Conservation (phyloP, 2,888 invertebrate genomes). For the Girardia tigrina region DNA sequence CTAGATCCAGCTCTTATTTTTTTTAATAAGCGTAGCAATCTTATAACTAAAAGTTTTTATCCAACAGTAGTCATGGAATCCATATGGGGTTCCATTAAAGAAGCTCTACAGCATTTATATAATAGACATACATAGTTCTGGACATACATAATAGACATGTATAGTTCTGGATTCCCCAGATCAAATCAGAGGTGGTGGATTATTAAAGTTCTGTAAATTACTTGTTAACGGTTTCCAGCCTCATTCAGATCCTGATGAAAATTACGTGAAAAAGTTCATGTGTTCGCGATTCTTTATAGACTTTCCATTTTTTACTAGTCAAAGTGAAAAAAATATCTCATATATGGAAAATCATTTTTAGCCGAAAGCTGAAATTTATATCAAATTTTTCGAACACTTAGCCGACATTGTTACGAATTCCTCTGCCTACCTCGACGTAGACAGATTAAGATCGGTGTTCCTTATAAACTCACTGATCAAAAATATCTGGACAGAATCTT, state of each 20-base stretch:
- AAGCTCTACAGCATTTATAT: neutral
- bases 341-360: neutral
- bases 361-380: neutral
- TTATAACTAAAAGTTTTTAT: neutral
- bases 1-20: slow-evolving; percentile 2
- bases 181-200: slow-evolving; percentile 10
- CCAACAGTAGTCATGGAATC: slow-evolving; percentile 5
- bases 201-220: neutral
- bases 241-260: slow-evolving; percentile 1
- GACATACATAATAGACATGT: too few relatives aligned
- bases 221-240: slow-evolving; percentile 1
- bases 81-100: neutral
- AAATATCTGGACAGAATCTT: neutral
- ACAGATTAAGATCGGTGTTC: neutral
- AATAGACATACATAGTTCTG: too few relatives aligned
- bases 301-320: neutral
- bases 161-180: neutral
- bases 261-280: neutral
- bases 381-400: neutral
- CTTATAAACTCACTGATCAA: neutral
- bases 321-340: neutral
- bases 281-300: neutral
- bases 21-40: neutral
- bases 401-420: slow-evolving; percentile 7
- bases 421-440: neutral